A percentile compares a stretch with the other conserved stretches of the same genome.
Evolutionary conservation across 1,140 invertebrate genomes (phyloP).

Genomic region (Philotrypesis tridentata): DNA sequence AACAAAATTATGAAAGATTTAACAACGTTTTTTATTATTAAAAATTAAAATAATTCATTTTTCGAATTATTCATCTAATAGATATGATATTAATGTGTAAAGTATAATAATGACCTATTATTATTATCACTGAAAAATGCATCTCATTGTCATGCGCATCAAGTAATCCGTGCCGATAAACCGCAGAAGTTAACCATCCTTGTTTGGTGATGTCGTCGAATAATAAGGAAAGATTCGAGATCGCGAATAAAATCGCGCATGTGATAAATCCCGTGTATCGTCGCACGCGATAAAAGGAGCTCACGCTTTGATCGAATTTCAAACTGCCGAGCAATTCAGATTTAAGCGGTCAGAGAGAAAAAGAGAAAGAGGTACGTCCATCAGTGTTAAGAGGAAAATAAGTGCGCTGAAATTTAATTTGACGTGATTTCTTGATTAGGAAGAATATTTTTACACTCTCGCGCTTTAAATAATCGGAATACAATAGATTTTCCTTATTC

Average conservation of each 20-base stretch:
- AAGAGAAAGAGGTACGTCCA: not conserved
- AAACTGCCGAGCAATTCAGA: not conserved
- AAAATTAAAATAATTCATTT: too few species aligned
- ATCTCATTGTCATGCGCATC: too few species aligned
- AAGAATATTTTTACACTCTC: not conserved
- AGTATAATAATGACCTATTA: too few species aligned
- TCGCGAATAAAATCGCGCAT: too few species aligned
- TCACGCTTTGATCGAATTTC: conserved; percentile 15
- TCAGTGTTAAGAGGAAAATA: not conserved
- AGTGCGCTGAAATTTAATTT: conserved; percentile 10
- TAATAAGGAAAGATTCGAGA: not conserved
- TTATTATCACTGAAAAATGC: too few species aligned
- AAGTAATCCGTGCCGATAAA: conserved; percentile 35
- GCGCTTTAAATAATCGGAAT: not conserved
- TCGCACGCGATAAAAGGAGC: conserved; percentile 5
- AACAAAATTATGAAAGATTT: too few species aligned
- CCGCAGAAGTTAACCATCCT: conserved; percentile 31
- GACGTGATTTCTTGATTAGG: not conserved
- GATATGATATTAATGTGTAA: too few species aligned
- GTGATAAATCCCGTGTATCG: conserved; percentile 15
- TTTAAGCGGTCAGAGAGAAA: conserved; percentile 9
- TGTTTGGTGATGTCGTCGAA: not conserved
- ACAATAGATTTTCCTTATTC: too few species aligned
- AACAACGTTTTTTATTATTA: too few species aligned
- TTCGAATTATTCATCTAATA: too few species aligned